Evolutionary conservation across 2,797 vertebrate genomes (phyloP), one percentile per base, ranked within the genome.

Genomic region (Sebastes variabilis): DNA sequence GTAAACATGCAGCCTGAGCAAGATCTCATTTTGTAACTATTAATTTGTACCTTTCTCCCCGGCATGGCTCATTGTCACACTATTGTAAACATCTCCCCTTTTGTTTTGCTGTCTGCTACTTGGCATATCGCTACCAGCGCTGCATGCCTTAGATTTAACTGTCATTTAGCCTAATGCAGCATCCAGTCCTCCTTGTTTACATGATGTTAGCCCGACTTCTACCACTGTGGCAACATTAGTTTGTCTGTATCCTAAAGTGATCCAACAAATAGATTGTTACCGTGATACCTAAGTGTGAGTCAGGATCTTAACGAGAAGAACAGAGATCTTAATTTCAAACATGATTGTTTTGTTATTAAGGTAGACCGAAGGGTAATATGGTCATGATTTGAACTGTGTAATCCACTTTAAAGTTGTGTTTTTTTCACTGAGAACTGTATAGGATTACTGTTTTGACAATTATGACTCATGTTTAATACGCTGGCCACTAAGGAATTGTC

Each of bases 11-110:
- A 88, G 92, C 88, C 75, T 71, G 72, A 94, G 90, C 92, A 94
- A 85, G 80, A 76, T 92, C 93, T 95, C 95, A 92, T 89, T 96
- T 96, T 96, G 96, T 95, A 95, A 82, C 94, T 93, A 95, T 96
- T 95, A 95, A 94, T 95, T 92, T 82, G 70, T 93, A 94, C 95
- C 94, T 95, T 95, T 94, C 86, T 93, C 81, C 72, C 86, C 89
- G 76, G 80, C 92, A 88, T 79, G 77, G 86, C 66, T 88, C 75
- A 74, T 89, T 94, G 92, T 93, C 81, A 91, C 89, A 87, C 75
- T 42, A 90, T 77, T 90, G 92, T 89, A 91, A 93, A 93, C 93
- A 94, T 91, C 80, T 66, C 72, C 81, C 58, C 77, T 92, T 92
- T 93, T 92, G 92, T 93, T 94, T 92, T 82, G 77, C 80, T 93